These are phyloP conservation scores for Callaeas wilsoni DNA, from an alignment of 2,113 vertebrate genomes.

Conservation along the genomic window DNA sequence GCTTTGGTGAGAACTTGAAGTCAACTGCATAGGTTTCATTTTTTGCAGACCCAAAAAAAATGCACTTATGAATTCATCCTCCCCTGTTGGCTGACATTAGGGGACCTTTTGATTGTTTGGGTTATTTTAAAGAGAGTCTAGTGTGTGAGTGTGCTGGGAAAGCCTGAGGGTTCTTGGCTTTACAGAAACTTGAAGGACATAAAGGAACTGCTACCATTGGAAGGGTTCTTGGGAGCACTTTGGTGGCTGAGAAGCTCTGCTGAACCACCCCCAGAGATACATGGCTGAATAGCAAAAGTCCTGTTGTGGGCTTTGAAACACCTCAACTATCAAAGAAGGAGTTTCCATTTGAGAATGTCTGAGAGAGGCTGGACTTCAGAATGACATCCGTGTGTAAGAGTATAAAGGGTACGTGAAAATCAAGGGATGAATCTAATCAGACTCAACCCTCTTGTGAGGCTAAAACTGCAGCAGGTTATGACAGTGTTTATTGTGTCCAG, in stretches of 20 bases:
- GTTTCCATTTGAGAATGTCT: background rate
- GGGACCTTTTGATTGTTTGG: background rate
- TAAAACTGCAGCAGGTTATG: background rate
- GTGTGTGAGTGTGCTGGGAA: background rate
- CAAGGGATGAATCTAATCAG: background rate
- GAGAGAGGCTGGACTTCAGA: background rate
- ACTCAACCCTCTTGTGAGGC: background rate
- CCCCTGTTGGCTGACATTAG: background rate
- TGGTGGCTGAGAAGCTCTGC: background rate
- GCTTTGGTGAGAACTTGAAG: background rate
- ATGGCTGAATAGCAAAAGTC: background rate
- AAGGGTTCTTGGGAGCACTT: background rate
- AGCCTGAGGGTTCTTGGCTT: background rate
- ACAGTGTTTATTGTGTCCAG: background rate
- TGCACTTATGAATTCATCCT: background rate
- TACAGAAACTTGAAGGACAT: background rate
- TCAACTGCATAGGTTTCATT: background rate
- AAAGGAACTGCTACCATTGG: background rate
- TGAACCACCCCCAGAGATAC: background rate
- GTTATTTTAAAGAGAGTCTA: background rate
- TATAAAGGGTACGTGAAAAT: background rate
- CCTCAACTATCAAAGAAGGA: background rate
- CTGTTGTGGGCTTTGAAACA: background rate
- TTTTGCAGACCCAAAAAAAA: background rate
- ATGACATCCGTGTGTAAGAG: fast-evolving